Percentiles rank a stretch among this genome's conserved stretches.
phyloP scores from a whole-genome alignment of 2,888 invertebrate genomes.

The Drosophila meridiana region DNA sequence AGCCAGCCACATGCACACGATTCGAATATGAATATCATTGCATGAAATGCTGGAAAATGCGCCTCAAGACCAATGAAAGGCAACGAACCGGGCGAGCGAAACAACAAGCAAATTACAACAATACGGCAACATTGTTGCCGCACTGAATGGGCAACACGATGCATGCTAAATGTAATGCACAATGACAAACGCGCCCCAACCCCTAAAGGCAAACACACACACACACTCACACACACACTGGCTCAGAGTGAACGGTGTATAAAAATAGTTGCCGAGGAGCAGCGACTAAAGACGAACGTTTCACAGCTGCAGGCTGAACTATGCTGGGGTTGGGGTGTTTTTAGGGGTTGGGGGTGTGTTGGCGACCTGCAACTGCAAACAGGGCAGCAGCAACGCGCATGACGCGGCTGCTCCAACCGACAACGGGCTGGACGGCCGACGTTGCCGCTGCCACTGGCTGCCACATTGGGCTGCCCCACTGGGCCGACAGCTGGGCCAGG shows the following conservation, averaged over 20 bases:
- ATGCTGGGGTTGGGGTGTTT: background rate
- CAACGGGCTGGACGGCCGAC: constrained; percentile 34
- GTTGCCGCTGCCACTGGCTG: constrained; percentile 24
- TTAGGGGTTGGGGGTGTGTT: background rate
- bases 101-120: constrained; percentile 73
- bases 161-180: constrained; percentile 76
- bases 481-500: constrained; percentile 35
- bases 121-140: constrained; percentile 71
- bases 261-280: constrained; percentile 74
- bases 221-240: constrained; percentile 2
- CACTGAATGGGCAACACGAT: constrained; percentile 59
- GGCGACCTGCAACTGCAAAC: constrained; percentile 41
- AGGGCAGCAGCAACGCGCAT: constrained; percentile 73
- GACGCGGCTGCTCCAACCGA: constrained; percentile 67
- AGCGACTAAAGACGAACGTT: constrained; percentile 64
- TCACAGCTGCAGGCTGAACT: constrained; percentile 5
- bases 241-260: constrained; percentile 42
- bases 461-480: constrained; percentile 33
- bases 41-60: constrained; percentile 30
- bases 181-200: constrained; percentile 68
- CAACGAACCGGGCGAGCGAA: constrained; percentile 60
- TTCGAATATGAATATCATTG: constrained; percentile 69
- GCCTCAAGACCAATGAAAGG: constrained; percentile 38
- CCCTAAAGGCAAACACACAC: constrained; percentile 17
- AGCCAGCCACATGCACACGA: constrained; percentile 53